Percentiles rank a stretch among this genome's conserved stretches.
phyloP scores from a whole-genome alignment of 2,888 invertebrate species.

The Spilarctia lutea region DNA sequence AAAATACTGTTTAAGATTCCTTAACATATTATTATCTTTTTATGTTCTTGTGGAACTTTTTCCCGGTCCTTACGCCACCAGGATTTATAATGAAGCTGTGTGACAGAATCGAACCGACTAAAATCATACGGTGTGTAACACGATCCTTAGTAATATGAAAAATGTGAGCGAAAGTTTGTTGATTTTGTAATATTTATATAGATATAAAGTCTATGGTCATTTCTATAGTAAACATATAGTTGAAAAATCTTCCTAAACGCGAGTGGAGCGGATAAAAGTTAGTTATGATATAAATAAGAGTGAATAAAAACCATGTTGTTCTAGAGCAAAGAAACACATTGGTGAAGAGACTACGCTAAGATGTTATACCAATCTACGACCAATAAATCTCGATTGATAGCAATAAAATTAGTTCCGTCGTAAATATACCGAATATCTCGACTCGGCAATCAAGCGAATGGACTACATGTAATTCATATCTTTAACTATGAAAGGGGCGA shows the following conservation, averaged over 20 bases:
- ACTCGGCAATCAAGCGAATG: not conserved
- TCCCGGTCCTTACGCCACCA: not conserved
- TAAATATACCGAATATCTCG: not conserved
- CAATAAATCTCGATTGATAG: slow-evolving; percentile 1
- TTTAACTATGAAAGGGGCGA: not conserved
- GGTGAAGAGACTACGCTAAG: not conserved
- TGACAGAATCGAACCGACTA: not conserved
- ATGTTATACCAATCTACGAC: not conserved
- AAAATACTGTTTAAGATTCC: not conserved
- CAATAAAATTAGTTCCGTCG: slow-evolving; percentile 3
- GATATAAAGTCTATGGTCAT: not conserved
- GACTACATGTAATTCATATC: not conserved
- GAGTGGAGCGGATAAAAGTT: not conserved
- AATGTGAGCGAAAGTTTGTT: too few relatives aligned
- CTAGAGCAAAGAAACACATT: not conserved
- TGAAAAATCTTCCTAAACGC: not conserved
- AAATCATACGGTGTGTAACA: too few relatives aligned
- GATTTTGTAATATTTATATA: too few relatives aligned
- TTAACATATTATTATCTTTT: not conserved
- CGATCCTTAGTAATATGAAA: too few relatives aligned
- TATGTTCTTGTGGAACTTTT: not conserved
- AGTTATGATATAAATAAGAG: not conserved
- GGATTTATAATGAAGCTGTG: not conserved
- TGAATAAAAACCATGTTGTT: not conserved
- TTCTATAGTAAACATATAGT: not conserved